Percentiles rank a stretch among this genome's conserved stretches.
phyloP scores from a whole-genome alignment of 2,888 invertebrate genomes.

The Ectobius pallidus region DNA sequence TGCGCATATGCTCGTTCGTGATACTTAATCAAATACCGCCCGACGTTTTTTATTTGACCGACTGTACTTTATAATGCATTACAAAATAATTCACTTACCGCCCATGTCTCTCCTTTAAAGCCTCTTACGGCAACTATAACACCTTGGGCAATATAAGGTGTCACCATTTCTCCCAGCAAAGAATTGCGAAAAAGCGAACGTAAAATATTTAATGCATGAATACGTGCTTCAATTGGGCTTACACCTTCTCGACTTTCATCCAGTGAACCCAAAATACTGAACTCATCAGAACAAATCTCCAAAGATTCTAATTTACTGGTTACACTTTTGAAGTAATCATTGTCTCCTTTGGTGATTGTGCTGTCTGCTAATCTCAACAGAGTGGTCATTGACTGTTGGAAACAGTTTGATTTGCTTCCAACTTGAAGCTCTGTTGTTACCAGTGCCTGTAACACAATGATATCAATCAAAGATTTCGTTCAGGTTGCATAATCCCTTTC shows the following conservation, averaged over 20 bases:
- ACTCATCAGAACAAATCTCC: neutral
- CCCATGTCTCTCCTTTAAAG: slow-evolving; percentile 77
- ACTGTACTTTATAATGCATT: too few species aligned
- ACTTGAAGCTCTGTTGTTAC: slow-evolving; percentile 74
- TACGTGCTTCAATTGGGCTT: slow-evolving; percentile 59
- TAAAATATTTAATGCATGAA: slow-evolving; percentile 87
- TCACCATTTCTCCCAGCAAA: slow-evolving; percentile 73
- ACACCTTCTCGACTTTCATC: neutral
- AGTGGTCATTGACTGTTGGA: slow-evolving; percentile 63
- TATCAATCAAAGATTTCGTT: too few species aligned
- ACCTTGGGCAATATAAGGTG: slow-evolving; percentile 71
- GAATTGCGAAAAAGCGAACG: slow-evolving; percentile 80
- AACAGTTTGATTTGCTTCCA: slow-evolving; percentile 60
- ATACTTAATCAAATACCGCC: too few species aligned
- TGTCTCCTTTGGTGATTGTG: neutral
- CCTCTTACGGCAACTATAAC: slow-evolving; percentile 75
- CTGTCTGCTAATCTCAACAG: slow-evolving; percentile 58
- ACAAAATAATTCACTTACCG: too few species aligned
- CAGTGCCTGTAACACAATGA: slow-evolving; percentile 72
- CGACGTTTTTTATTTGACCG: too few species aligned
- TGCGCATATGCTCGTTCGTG: too few species aligned
- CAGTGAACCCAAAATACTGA: neutral
- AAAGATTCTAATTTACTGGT: too few species aligned
- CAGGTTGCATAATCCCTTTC: too few species aligned
- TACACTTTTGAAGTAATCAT: too few species aligned